A percentile compares a stretch with the other conserved stretches of the same genome.
Evolutionary conservation across 2,113 vertebrate species (phyloP).

Genomic region (Alethe diademata): DNA sequence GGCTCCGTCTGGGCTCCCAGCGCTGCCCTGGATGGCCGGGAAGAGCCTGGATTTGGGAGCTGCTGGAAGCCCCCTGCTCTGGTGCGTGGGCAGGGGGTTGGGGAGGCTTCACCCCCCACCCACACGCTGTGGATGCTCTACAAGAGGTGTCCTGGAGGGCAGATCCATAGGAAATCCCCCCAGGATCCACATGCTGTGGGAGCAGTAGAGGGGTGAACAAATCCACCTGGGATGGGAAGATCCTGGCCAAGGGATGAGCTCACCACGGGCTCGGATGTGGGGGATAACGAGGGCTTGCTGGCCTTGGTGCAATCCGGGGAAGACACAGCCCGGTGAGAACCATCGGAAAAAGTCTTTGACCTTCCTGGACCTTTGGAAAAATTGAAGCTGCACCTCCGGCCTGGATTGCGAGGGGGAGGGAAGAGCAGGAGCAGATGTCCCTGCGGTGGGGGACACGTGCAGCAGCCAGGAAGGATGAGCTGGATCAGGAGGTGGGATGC

Average conservation of each 20-base stretch:
- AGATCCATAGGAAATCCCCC: not conserved
- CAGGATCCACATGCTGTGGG: rapidly evolving
- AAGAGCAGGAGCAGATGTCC: not conserved
- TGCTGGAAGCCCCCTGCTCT: no score
- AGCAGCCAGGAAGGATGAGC: not conserved
- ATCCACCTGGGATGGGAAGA: not conserved
- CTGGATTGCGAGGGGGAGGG: not conserved
- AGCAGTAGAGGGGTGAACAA: not conserved
- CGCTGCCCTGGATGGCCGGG: rapidly evolving
- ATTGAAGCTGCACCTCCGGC: not conserved
- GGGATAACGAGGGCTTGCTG: not conserved
- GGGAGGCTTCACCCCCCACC: not conserved
- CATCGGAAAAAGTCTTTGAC: not conserved
- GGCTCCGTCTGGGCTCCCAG: not conserved
- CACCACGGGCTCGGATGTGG: rapidly evolving
- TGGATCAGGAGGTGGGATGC: not conserved
- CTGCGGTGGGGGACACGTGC: rapidly evolving
- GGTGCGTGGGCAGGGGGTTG: rapidly evolving
- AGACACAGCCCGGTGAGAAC: not conserved
- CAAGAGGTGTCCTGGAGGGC: not conserved
- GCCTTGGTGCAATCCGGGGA: not conserved
- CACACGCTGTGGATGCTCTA: not conserved
- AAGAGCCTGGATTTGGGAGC: not conserved
- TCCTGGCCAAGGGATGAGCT: not conserved
- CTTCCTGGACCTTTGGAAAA: not conserved